phyloP scores from a whole-genome alignment of 2,113 vertebrate genomes.

The Thryonomys swinderianus region DNA sequence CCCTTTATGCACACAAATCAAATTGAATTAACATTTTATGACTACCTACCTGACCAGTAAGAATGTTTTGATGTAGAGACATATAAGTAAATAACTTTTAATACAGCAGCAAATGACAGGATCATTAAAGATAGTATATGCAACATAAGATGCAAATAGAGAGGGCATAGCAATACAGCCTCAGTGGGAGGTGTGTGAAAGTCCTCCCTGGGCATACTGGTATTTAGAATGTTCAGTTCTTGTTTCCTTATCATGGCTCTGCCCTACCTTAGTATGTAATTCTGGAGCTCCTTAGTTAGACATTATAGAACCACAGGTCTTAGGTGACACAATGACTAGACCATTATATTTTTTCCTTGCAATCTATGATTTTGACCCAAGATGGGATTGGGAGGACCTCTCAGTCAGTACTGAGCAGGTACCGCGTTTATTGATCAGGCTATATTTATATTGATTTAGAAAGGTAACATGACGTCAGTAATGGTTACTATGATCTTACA shows the following conservation, averaged over 20 bases:
- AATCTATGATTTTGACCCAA: neutral
- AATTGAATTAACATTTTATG: constrained; percentile 42
- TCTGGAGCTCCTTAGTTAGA: neutral
- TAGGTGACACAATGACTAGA: neutral
- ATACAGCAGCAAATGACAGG: neutral
- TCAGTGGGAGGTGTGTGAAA: neutral
- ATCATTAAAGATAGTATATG: neutral
- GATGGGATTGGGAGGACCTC: too few relatives aligned
- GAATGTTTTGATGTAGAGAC: neutral
- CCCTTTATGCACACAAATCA: neutral
- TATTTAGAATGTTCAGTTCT: neutral
- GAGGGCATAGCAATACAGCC: neutral
- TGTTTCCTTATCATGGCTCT: neutral
- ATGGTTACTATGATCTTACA: too few relatives aligned
- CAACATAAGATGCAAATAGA: neutral
- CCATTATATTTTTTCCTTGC: neutral
- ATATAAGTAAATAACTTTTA: constrained; percentile 24
- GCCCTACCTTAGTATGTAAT: neutral
- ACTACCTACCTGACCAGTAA: neutral
- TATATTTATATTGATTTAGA: too few relatives aligned
- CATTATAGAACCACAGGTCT: neutral
- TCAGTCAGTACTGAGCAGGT: too few relatives aligned
- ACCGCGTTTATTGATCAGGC: too few relatives aligned
- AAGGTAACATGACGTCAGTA: too few relatives aligned
- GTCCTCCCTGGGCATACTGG: neutral